phyloP scores from a whole-genome alignment of 2,888 invertebrate species.

The Julus scandinavius region DNA sequence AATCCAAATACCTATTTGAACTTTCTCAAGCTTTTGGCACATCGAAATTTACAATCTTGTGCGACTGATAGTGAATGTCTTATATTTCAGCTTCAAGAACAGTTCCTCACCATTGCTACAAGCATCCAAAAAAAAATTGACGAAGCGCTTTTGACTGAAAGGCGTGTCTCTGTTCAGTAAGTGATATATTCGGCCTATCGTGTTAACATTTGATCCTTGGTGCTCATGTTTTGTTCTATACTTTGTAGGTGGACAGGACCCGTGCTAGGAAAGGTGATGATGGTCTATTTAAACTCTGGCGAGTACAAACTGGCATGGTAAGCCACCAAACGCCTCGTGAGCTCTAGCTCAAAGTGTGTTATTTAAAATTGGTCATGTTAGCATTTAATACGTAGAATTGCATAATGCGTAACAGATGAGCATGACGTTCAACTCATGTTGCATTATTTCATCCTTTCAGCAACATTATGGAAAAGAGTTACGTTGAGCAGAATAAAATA shows the following conservation, averaged over 20 bases:
- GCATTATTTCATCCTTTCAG: neutral
- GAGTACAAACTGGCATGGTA: conserved; percentile 70
- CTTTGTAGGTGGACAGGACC: conserved; percentile 71
- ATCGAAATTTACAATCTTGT: neutral
- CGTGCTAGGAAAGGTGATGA: conserved; percentile 73
- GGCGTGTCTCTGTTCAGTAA: conserved; percentile 1
- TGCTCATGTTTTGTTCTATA: conserved; percentile 43
- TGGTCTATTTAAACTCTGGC: conserved; percentile 68
- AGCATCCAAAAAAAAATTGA: conserved; percentile 71
- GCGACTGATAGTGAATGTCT: conserved; percentile 53
- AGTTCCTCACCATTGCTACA: conserved; percentile 72
- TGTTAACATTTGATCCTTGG: neutral
- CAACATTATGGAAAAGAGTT: conserved; percentile 40
- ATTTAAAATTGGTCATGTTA: neutral
- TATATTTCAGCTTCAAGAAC: conserved; percentile 62
- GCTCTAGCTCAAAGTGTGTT: neutral
- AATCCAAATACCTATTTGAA: too few relatives aligned
- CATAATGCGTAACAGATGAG: neutral
- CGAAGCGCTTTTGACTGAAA: conserved; percentile 62
- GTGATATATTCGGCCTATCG: neutral
- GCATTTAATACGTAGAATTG: neutral
- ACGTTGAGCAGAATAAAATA: conserved; percentile 44
- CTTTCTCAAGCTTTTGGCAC: too few relatives aligned
- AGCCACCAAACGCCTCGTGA: conserved; percentile 53
- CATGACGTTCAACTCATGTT: neutral